Evolutionary conservation across 2,888 invertebrate genomes (phyloP).

Genomic region (Coelopa pilipes): DNA sequence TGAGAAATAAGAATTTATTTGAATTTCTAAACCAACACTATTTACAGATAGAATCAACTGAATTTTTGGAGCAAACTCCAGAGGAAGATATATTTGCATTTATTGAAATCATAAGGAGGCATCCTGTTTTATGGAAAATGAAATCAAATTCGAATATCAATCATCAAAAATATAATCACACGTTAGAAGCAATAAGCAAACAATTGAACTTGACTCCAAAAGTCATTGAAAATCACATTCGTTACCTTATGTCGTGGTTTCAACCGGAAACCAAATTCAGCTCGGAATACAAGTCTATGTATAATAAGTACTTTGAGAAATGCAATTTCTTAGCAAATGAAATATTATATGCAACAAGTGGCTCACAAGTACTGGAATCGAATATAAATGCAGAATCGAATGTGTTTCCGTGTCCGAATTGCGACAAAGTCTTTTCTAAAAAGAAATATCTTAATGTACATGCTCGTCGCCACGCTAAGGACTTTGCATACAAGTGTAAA

Average conservation of each 20-base stretch:
- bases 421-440: constrained; percentile 8
- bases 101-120: not conserved
- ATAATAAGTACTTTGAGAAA: constrained; percentile 1
- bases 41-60: constrained; percentile 1
- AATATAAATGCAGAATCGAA: not conserved
- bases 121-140: not conserved
- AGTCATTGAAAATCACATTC: not conserved
- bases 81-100: not conserved
- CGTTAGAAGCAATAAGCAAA: not conserved
- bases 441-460: constrained; percentile 5
- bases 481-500: constrained; percentile 3
- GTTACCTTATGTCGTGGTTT: not conserved
- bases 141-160: not conserved
- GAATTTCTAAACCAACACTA: too few species aligned
- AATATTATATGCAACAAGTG: not conserved
- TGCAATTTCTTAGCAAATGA: not conserved
- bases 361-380: not conserved
- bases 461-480: not conserved
- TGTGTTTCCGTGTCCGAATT: constrained; percentile 1
- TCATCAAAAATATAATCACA: not conserved
- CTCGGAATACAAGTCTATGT: not conserved
- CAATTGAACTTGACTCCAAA: not conserved
- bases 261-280: not conserved
- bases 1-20: too few species aligned
- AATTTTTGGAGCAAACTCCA: not conserved